Base-by-base conservation (phyloP, 2,888 invertebrate species). In the Rhabditoides inermis region DNA sequence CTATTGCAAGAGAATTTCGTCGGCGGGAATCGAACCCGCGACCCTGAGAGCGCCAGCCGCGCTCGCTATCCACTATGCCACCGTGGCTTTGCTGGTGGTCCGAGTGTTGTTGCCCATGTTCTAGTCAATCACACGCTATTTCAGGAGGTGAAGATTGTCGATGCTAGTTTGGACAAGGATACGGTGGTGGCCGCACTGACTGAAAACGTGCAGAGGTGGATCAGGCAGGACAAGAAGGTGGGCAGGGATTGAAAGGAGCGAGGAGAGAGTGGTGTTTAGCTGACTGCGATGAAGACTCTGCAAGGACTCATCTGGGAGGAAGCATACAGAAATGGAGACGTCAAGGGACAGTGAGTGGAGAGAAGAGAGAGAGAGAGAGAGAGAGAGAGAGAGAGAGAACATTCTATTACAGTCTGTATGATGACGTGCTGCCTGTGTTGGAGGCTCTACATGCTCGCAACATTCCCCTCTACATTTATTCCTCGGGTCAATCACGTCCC, bases 251-350 rank as follows among this genome's bases (percentile, higher is more conserved):
- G n/a, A 25, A 32, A 36, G n/a, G 4, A 23, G 2, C 18, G 45
- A 36, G 23, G 12, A 12, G 7, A 32, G 15, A 32, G 26, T 28
- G 15, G 32, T 49, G 40, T 60, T 45, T 53, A 70, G 69, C 39
- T 66, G 36, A 71, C 67, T 4, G 84, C 87, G 4, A 80, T 94
- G 57, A 92, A 92, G 77, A 83, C 84, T 46, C 80, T 94, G n/a
- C 92, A 92, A 78, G 91, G 90, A 0, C 83, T 88, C 58, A 85
- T 94, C 69, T 91, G 88, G 87, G 84, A 84, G 70, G 83, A 85
- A 65, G 92, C 88, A 3, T 92, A 89, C 76, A 83, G 84, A 65
- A 82, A 81, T 49, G 88, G 86, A 32, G 82, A 83, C 32, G 79
- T 92, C 2, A 86, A 86, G 77, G 88, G 88, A 77, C 90, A 91